Evolutionary conservation across 2,888 invertebrate species (phyloP), one percentile per base, ranked within the genome.

Genomic region (Scaptomyza reducta): DNA sequence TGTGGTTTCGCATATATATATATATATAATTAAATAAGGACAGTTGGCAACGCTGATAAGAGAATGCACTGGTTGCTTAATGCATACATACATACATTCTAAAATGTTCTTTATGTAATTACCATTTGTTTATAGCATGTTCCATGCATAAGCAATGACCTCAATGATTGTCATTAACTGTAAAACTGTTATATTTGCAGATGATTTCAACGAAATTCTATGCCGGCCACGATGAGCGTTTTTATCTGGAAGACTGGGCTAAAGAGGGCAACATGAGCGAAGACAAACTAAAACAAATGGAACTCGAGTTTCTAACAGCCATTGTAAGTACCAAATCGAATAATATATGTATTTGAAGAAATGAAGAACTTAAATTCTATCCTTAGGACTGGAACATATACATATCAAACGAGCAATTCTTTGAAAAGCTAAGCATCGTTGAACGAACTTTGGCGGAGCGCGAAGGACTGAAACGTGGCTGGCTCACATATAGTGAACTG

Each of bases 121-220:
- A 11, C 11, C 10, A 25, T 16, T 13, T 60, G 38, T 54, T 54
- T 40, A 45, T 35, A 38, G 25, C 44, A 22, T 10, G 31, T 16
- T 3, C 29, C 22, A 42, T 18, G n/a, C 27, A 46, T 33, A 44
- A 16, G 45, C 45, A 35, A 35, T 74, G 74, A 74, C 69, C 60
- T 75, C 77, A 77, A 44, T 18, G 31, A 33, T 59, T 67, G 56
- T 51, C 3, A 3, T 7, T 9, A 16, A 29, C 31, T 54, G 6
- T 18, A 29, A 42, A 44, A 33, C 6, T 57, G 14, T 16, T 10
- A 18, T 33, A 10, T 53, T 55, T 90, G 10, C 90, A 98, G 98
- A 96, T 99, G 96, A 96, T 99, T 84, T 98, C 99, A 57, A 98
- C 97, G 87, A 99, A 99, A 93, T 98, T 97, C 92, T 96, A 98